A percentile compares a stretch with the other conserved stretches of the same genome.
phyloP scores from a whole-genome alignment of 2,113 vertebrate genomes.

The Bostrychus sinensis region DNA sequence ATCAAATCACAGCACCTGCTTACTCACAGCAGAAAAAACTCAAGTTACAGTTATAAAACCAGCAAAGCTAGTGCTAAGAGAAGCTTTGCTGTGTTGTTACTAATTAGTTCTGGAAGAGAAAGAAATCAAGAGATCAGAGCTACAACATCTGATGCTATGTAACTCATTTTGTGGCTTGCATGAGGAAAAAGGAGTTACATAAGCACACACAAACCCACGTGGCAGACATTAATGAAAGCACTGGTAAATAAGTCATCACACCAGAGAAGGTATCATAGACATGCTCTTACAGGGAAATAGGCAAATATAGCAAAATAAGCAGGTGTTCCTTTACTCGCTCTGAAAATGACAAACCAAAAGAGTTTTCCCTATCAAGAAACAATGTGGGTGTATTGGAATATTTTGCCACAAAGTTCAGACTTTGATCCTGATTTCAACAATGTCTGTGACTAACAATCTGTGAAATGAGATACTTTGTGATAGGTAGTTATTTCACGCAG shows the following conservation, averaged over 20 bases:
- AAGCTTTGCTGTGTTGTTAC: neutral
- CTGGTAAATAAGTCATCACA: slow-evolving; percentile 1
- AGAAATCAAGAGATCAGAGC: neutral
- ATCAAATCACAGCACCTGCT: neutral
- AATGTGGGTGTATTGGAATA: no score
- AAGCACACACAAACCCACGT: neutral
- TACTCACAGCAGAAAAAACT: neutral
- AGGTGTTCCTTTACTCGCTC: no score
- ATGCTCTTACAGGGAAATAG: no score
- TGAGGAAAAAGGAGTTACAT: neutral
- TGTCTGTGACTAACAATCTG: no score
- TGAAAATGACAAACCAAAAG: no score
- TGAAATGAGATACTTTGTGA: no score
- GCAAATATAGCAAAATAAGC: no score
- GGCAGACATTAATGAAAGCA: neutral
- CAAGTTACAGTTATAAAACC: neutral
- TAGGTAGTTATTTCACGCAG: no score
- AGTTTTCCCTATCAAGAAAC: no score
- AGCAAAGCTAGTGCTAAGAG: neutral
- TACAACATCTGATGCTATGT: neutral
- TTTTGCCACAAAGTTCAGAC: no score
- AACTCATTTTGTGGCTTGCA: neutral
- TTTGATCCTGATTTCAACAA: no score
- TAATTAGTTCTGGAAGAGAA: neutral
- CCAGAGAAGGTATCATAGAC: no score